phyloP scores from a whole-genome alignment of 2,888 invertebrate species.

The Calameuta idolon region DNA sequence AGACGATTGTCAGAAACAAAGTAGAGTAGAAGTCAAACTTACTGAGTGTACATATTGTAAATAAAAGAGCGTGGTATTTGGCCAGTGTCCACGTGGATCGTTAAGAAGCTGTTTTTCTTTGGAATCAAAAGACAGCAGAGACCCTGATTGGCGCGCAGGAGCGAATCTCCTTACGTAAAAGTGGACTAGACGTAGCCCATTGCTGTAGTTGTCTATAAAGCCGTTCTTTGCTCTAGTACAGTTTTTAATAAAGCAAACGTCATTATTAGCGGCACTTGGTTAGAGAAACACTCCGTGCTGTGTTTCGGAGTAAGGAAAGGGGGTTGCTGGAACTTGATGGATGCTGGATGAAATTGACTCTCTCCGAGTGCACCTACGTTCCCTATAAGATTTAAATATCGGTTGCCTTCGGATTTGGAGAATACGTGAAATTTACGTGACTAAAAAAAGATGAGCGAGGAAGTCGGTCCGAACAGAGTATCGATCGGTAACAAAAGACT shows the following conservation, averaged over 20 bases:
- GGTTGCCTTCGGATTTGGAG: no score
- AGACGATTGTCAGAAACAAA: no score
- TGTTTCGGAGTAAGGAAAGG: no score
- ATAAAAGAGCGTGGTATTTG: slow-evolving; percentile 1
- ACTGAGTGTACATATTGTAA: slow-evolving; percentile 20
- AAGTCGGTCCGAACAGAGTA: no score
- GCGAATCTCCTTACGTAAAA: slow-evolving; percentile 25
- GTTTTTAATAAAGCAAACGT: slow-evolving; percentile 25
- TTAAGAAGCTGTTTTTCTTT: neutral
- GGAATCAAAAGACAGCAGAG: neutral
- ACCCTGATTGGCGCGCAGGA: neutral
- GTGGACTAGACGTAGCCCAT: slow-evolving; percentile 26
- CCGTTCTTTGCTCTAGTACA: slow-evolving; percentile 14
- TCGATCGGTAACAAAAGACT: no score
- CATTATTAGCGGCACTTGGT: slow-evolving; percentile 3
- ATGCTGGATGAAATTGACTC: no score
- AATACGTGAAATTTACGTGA: no score
- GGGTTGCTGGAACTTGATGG: no score
- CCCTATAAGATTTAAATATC: no score
- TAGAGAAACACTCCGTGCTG: no score
- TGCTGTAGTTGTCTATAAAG: slow-evolving; percentile 22
- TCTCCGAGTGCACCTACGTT: no score
- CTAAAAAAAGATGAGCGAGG: no score
- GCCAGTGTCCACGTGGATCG: slow-evolving; percentile 6
- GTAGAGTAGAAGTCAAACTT: neutral